Percentiles rank a stretch among this genome's conserved stretches.
Evolutionary conservation across 2,113 vertebrate genomes (phyloP).

Genomic region (Arenaria interpres): DNA sequence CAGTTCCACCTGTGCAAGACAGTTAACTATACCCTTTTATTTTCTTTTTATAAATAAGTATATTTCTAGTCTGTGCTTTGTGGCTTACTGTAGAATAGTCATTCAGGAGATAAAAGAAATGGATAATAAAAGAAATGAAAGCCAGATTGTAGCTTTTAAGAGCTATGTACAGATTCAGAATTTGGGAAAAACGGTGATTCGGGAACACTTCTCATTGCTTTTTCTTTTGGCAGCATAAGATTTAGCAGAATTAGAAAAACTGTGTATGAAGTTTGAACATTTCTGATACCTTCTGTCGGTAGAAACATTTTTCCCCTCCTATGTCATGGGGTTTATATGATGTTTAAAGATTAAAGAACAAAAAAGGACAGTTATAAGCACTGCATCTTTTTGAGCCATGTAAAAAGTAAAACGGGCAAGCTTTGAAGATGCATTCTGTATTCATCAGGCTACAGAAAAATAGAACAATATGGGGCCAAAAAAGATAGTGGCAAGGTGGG

Average conservation of each 20-base stretch:
- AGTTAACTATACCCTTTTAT: not conserved
- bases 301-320: not conserved
- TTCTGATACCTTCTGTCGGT: not conserved
- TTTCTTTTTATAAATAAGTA: not conserved
- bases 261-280: not conserved
- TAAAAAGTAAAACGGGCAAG: not conserved
- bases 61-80: not conserved
- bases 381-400: not conserved
- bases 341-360: constrained; percentile 11
- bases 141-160: not conserved
- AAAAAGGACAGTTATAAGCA: not conserved
- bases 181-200: not conserved
- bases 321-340: not conserved
- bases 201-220: not conserved
- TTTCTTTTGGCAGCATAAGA: not conserved
- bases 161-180: not conserved
- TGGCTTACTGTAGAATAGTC: not conserved
- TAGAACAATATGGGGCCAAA: not conserved
- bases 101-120: not conserved
- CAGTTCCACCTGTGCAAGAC: not conserved
- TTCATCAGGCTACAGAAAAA: not conserved
- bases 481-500: not conserved
- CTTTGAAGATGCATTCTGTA: constrained; percentile 2
- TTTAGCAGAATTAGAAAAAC: not conserved
- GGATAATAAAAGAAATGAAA: not conserved